These are phyloP conservation scores for Thysanoteuthis rhombus DNA, from an alignment of 2,888 invertebrate species.

Conservation along the genomic window DNA sequence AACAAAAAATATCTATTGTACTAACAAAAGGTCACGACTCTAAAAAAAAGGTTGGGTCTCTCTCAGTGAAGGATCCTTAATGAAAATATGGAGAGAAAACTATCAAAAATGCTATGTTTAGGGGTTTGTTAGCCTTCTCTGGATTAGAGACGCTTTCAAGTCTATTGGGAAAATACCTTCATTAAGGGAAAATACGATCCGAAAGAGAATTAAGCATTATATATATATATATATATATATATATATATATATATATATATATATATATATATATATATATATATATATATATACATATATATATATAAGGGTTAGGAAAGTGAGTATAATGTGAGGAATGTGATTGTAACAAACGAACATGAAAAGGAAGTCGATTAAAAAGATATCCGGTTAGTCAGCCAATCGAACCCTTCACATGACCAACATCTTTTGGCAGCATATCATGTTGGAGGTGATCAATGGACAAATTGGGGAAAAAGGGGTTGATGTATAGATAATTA, in stretches of 20 bases:
- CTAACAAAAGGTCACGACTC: neutral
- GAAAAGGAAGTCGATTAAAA: neutral
- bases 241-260: neutral
- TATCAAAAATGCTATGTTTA: neutral
- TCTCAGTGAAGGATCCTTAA: neutral
- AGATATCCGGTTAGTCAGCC: too few species aligned
- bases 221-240: neutral
- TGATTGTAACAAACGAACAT: neutral
- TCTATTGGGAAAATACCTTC: neutral
- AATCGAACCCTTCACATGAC: too few species aligned
- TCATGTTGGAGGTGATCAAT: too few species aligned
- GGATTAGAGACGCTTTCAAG: neutral
- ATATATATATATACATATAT: neutral
- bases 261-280: conserved; percentile 12
- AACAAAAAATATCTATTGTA: neutral
- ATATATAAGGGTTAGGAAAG: neutral
- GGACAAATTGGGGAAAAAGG: too few species aligned
- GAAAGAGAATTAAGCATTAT: neutral
- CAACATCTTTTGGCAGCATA: too few species aligned
- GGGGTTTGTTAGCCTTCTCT: neutral
- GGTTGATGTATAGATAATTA: too few species aligned
- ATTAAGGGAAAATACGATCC: neutral
- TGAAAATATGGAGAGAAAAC: neutral
- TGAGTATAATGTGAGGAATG: neutral
- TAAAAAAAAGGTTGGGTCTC: neutral